phyloP scores from a whole-genome alignment of 2,888 invertebrate genomes.

The Limnephilus marmoratus region DNA sequence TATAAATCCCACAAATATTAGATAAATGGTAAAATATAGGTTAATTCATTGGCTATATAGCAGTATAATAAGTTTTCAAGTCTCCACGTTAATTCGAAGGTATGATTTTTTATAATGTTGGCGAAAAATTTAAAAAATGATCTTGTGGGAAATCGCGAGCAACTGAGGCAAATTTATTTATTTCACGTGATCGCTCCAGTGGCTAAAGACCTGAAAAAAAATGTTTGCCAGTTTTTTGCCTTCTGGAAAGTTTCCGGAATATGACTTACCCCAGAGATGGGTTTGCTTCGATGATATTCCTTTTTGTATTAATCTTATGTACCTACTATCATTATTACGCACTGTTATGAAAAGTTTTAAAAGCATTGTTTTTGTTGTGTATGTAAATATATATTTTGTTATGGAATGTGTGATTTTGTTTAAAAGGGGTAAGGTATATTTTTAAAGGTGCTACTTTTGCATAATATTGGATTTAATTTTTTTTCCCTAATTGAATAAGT shows the following conservation, averaged over 20 bases:
- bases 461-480: neutral
- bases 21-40: no score
- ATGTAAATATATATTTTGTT: neutral
- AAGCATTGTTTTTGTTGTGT: neutral
- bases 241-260: neutral
- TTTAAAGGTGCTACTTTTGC: constrained; percentile 18
- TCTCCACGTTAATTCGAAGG: no score
- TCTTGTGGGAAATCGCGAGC: no score
- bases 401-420: constrained; percentile 19
- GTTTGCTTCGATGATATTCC: neutral
- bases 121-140: no score
- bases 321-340: neutral
- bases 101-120: no score
- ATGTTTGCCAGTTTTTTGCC: neutral
- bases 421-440: neutral
- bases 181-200: no score
- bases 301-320: neutral
- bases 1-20: no score
- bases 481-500: neutral
- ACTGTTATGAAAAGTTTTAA: neutral
- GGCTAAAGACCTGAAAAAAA: neutral
- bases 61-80: no score
- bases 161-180: no score
- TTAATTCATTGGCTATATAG: no score
- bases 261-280: neutral